Evolutionary conservation across 2,888 invertebrate species (phyloP).

Genomic region (Melieria crassipennis): DNA sequence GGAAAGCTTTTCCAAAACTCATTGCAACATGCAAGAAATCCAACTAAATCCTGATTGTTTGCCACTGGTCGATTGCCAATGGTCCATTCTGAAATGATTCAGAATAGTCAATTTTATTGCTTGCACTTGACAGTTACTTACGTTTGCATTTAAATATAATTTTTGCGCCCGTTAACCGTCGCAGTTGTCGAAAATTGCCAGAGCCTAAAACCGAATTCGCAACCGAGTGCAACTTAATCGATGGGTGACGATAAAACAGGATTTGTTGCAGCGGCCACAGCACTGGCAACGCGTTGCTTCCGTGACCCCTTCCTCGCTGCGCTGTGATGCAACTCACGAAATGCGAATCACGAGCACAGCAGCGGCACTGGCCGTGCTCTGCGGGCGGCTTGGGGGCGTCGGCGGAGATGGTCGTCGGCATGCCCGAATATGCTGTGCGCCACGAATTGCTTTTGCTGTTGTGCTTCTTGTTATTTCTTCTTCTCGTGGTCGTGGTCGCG

Average conservation of each 20-base stretch:
- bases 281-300: neutral
- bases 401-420: neutral
- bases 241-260: neutral
- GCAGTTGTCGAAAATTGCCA: too few species aligned
- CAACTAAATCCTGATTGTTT: too few species aligned
- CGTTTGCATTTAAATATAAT: too few species aligned
- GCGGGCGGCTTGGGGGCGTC: neutral
- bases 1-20: too few species aligned
- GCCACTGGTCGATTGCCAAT: too few species aligned
- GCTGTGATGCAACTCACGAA: neutral
- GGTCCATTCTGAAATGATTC: too few species aligned
- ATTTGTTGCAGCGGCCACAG: neutral
- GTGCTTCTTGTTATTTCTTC: neutral
- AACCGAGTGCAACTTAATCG: neutral
- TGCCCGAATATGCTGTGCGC: neutral
- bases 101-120: too few species aligned
- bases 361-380: neutral
- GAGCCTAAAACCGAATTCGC: neutral
- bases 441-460: conserved; percentile 10
- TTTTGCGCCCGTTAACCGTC: too few species aligned
- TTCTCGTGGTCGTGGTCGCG: neutral
- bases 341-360: neutral
- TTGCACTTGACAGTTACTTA: too few species aligned
- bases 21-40: too few species aligned
- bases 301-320: conserved; percentile 2